These are phyloP conservation scores for Mactra quadrangularis DNA, from an alignment of 1,140 invertebrate genomes.

Conservation along the genomic window DNA sequence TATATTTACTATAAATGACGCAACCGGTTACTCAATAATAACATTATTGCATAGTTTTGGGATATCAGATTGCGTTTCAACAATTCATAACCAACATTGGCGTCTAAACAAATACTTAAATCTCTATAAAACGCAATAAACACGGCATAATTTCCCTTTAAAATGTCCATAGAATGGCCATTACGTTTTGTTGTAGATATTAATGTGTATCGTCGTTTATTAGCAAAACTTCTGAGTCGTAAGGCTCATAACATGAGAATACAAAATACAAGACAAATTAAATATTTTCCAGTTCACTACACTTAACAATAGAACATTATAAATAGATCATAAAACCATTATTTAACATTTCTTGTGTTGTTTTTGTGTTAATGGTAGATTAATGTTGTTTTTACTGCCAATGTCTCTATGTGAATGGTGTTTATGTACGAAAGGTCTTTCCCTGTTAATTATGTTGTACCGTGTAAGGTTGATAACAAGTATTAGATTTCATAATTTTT, in stretches of 20 bases:
- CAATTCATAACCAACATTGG: not conserved
- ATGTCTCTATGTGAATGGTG: constrained; percentile 32
- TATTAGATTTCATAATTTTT: constrained; percentile 37
- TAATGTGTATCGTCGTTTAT: constrained; percentile 51
- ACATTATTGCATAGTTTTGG: no score
- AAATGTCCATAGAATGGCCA: constrained; percentile 13
- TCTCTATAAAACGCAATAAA: not conserved
- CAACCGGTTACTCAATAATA: no score
- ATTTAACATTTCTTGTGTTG: constrained; percentile 8
- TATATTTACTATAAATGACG: no score
- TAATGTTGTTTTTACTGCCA: constrained; percentile 36
- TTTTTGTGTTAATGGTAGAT: constrained; percentile 25
- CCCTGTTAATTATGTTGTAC: constrained; percentile 47
- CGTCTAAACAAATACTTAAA: constrained; percentile 44
- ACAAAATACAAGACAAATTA: constrained; percentile 1
- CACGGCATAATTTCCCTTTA: constrained; percentile 15
- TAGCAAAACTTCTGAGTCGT: not conserved
- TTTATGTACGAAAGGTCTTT: constrained; percentile 29
- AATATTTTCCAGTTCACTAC: no score
- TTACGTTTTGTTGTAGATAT: constrained; percentile 32
- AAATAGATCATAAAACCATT: not conserved
- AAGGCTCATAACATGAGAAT: constrained; percentile 6
- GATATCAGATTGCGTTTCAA: no score
- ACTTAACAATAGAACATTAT: no score
- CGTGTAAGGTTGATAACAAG: constrained; percentile 42